Evolutionary conservation across 2,797 vertebrate species (phyloP).

Genomic region (Aphelocoma californica): DNA sequence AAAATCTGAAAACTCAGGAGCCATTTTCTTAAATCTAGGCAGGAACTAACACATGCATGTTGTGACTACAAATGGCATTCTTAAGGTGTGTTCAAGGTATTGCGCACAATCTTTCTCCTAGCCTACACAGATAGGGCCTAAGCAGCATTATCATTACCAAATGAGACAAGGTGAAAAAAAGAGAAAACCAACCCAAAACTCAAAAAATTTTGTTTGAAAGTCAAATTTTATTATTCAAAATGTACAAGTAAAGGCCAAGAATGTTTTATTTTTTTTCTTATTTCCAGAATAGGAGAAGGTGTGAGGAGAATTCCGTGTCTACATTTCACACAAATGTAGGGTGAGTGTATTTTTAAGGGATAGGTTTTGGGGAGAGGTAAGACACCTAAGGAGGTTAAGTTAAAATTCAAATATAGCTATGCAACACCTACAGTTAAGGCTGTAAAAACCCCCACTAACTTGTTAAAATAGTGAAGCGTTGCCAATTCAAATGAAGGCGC

Average conservation of each 20-base stretch:
- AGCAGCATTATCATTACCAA: background rate
- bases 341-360: background rate
- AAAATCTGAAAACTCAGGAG: background rate
- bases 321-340: background rate
- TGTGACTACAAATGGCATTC: fast-evolving
- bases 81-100: background rate
- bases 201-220: background rate
- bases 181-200: background rate
- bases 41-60: background rate
- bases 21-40: background rate
- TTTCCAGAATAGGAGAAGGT: background rate
- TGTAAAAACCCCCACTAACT: background rate
- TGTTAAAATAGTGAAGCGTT: background rate
- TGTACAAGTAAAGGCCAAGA: background rate
- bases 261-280: background rate
- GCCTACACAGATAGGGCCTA: background rate
- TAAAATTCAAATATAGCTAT: background rate
- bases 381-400: fast-evolving
- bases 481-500: background rate
- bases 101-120: background rate
- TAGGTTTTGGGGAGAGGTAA: background rate
- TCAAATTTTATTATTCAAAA: slow-evolving; percentile 47
- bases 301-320: background rate
- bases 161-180: background rate
- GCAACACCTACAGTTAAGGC: background rate